phyloP scores from a whole-genome alignment of 2,888 invertebrate genomes.

The Odontocolon sp. region DNA sequence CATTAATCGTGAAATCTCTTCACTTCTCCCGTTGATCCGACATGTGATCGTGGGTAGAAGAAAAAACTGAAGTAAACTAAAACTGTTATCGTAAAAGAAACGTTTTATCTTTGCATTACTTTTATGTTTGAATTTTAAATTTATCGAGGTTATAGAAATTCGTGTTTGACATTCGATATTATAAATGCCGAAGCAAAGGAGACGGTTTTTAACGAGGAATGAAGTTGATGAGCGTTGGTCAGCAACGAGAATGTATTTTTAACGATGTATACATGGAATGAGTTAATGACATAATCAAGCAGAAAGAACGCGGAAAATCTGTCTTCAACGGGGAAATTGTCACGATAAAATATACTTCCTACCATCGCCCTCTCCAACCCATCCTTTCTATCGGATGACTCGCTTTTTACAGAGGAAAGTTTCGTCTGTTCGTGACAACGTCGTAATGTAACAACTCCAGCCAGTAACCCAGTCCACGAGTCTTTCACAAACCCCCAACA shows the following conservation, averaged over 20 bases:
- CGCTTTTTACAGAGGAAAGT: conserved; percentile 7
- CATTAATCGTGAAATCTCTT: conserved; percentile 59
- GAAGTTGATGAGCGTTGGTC: no score
- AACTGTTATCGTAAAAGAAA: no score
- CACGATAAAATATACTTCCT: neutral
- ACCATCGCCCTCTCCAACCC: neutral
- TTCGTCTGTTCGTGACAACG: conserved; percentile 29
- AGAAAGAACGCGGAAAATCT: neutral
- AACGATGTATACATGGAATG: no score
- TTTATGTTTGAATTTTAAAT: no score
- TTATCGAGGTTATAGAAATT: no score
- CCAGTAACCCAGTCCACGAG: conserved; percentile 3
- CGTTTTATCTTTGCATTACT: no score
- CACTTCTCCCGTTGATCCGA: conserved; percentile 42
- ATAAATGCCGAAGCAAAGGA: no score
- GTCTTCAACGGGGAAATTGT: neutral
- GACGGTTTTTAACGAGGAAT: no score
- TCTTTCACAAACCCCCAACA: conserved; percentile 48
- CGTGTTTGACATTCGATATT: no score
- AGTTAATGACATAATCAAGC: neutral
- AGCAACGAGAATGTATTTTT: no score
- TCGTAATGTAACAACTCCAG: conserved; percentile 26
- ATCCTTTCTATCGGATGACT: neutral
- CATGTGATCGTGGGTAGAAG: conserved; percentile 33
- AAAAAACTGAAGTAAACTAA: neutral